phyloP scores from a whole-genome alignment of 2,888 invertebrate genomes.

The Spisula subtruncata region DNA sequence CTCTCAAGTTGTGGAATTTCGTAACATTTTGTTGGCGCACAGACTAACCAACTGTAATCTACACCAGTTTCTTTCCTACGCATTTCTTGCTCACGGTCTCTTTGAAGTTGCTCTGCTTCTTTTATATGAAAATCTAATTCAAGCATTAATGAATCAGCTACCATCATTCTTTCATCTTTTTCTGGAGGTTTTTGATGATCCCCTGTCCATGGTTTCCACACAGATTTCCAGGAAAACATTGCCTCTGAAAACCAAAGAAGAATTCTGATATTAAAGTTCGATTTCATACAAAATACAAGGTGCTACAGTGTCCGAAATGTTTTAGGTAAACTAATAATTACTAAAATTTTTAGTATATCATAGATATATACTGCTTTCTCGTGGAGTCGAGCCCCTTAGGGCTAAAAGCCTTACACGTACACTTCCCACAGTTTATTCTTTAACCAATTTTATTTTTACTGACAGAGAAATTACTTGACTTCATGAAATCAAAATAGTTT shows the following conservation, averaged over 20 bases:
- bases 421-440: no score
- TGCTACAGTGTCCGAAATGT: no score
- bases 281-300: no score
- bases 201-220: constrained; percentile 76
- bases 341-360: no score
- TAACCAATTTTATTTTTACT: no score
- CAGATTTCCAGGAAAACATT: constrained; percentile 75
- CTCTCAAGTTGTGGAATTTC: constrained; percentile 85
- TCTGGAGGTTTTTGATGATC: constrained; percentile 73
- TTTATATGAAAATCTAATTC: constrained; percentile 82
- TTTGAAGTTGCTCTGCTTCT: constrained; percentile 77
- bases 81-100: constrained; percentile 79
- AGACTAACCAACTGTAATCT: constrained; percentile 86
- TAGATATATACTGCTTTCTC: no score
- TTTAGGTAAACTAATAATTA: no score
- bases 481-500: no score
- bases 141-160: constrained; percentile 80
- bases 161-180: constrained; percentile 76
- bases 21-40: constrained; percentile 77
- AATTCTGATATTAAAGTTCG: not conserved
- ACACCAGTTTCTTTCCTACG: constrained; percentile 79
- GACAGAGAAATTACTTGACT: no score
- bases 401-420: no score
- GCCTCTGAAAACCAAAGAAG: not conserved
- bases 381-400: no score